Conservation (phyloP, 2,113 vertebrate species). For the Lutjanus erythropterus region DNA sequence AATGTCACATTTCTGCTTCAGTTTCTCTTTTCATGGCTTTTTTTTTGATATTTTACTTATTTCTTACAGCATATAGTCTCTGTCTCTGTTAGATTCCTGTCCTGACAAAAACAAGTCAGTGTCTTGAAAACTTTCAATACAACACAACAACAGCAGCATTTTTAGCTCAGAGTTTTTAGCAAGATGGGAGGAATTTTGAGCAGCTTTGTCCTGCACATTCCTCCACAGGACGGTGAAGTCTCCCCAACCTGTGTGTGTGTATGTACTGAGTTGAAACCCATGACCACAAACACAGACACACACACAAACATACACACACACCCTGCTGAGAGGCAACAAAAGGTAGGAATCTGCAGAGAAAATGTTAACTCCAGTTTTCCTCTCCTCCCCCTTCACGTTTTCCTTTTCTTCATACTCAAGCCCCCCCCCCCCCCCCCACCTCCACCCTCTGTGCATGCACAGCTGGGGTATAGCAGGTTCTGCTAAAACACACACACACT, state of each 20-base stretch:
- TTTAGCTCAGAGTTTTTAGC: too few species aligned
- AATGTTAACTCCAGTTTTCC: constrained; percentile 58
- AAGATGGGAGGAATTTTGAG: not conserved
- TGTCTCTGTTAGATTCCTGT: not conserved
- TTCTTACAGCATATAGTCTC: not conserved
- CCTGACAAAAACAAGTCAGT: not conserved
- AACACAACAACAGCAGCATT: not conserved
- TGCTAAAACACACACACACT: constrained; percentile 58
- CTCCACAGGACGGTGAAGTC: constrained; percentile 36
- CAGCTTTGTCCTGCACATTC: constrained; percentile 37
- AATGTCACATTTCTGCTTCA: not conserved
- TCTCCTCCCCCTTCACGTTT: constrained; percentile 60
- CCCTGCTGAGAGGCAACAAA: constrained; percentile 73
- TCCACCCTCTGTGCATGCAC: constrained; percentile 33
- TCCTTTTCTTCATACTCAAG: constrained; percentile 43
- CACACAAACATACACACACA: constrained; percentile 45
- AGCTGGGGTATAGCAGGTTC: constrained; percentile 66
- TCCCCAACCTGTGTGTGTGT: constrained; percentile 10
- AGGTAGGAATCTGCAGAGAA: constrained; percentile 68
- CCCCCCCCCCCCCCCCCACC: not conserved
- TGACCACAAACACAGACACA: constrained; percentile 27
- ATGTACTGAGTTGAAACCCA: constrained; percentile 28
- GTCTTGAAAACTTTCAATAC: not conserved
- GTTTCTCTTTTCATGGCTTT: not conserved
- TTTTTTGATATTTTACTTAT: not conserved